phyloP scores from a whole-genome alignment of 2,113 vertebrate genomes.

The Hippoglossus stenolepis region DNA sequence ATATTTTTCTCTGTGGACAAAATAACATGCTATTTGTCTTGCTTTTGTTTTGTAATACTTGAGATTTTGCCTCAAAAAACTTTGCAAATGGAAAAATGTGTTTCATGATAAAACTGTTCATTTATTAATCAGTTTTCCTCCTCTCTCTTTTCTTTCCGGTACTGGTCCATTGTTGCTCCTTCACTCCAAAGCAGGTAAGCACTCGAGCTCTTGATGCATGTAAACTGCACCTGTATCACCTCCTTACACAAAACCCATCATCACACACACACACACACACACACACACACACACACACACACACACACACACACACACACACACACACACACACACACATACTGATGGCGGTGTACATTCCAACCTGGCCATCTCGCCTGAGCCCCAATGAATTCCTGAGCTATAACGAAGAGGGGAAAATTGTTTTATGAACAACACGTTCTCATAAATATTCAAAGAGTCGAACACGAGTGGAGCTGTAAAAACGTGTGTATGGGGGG shows the following conservation, averaged over 20 bases:
- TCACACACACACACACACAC: constrained; percentile 6
- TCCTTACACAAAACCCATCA: background rate
- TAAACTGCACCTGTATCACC: constrained; percentile 52
- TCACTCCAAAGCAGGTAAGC: constrained; percentile 81
- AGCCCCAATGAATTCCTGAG: constrained; percentile 37
- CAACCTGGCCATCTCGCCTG: constrained; percentile 7
- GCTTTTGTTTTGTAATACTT: no score
- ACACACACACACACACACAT: background rate
- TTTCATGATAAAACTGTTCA: constrained; percentile 7
- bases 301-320: constrained; percentile 7
- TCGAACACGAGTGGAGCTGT: constrained; percentile 59
- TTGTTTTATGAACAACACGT: constrained; percentile 66
- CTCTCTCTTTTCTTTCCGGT: constrained; percentile 43
- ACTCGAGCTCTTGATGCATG: constrained; percentile 17
- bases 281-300: constrained; percentile 2
- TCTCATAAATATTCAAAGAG: constrained; percentile 76
- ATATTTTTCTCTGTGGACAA: no score
- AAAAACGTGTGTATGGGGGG: constrained; percentile 59
- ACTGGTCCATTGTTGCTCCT: constrained; percentile 14
- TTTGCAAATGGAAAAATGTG: background rate
- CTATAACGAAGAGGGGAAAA: constrained; percentile 50
- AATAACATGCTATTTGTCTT: no score
- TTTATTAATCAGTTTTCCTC: constrained; percentile 60
- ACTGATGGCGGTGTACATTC: background rate
- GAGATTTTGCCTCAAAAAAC: no score